These are phyloP conservation scores for Drosophila kepulauana DNA, from an alignment of 1,140 invertebrate genomes.

Conservation along the genomic window DNA sequence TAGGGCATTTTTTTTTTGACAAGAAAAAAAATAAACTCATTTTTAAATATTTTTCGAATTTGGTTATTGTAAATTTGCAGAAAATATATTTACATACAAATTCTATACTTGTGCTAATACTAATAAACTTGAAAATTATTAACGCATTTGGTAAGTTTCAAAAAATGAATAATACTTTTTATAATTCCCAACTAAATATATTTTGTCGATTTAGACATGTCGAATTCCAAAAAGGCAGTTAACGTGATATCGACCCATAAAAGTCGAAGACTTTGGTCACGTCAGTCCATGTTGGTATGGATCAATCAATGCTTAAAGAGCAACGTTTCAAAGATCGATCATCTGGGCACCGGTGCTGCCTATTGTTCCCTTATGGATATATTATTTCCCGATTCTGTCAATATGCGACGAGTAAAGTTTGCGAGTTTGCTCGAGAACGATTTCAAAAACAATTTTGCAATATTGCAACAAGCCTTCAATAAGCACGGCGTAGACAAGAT, in stretches of 20 bases:
- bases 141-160: conserved; percentile 1
- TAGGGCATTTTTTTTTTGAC: conserved; percentile 1
- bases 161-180: no score
- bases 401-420: conserved; percentile 97
- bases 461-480: conserved; percentile 97
- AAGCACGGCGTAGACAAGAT: conserved; percentile 98
- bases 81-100: background rate
- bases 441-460: conserved; percentile 99
- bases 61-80: background rate
- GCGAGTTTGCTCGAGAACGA: conserved; percentile 98
- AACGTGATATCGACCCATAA: conserved; percentile 19
- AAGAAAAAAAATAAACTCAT: background rate
- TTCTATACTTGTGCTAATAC: background rate
- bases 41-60: background rate
- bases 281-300: conserved; percentile 98
- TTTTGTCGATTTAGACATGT: background rate
- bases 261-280: conserved; percentile 86
- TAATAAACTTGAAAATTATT: background rate
- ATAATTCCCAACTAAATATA: no score
- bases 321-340: conserved; percentile 97
- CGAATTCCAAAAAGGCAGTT: background rate
- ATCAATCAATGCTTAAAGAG: conserved; percentile 97
- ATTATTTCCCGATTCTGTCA: conserved; percentile 96
- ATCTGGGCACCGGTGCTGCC: conserved; percentile 96
- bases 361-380: conserved; percentile 99